Percentiles rank a stretch among this genome's conserved stretches.
phyloP scores from a whole-genome alignment of 2,797 vertebrate species.

The Oreortyx pictus region DNA sequence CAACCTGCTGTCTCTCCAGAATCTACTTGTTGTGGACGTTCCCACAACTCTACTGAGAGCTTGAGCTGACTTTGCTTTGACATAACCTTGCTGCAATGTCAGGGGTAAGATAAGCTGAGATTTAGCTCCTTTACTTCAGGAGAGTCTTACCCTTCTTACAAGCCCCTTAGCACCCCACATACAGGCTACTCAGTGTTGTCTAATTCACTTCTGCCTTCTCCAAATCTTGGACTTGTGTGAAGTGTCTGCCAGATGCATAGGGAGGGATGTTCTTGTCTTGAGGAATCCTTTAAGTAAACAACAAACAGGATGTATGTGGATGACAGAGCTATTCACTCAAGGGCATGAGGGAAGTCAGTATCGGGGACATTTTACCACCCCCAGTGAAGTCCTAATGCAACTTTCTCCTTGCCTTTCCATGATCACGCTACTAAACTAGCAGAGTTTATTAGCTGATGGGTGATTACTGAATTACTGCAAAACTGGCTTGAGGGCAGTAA shows the following conservation, averaged over 20 bases:
- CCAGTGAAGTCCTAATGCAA: not conserved
- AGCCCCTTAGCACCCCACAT: not conserved
- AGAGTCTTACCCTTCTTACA: not conserved
- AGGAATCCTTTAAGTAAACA: not conserved
- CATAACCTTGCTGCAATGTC: not conserved
- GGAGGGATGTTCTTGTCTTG: no score
- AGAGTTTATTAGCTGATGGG: not conserved
- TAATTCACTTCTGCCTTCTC: not conserved
- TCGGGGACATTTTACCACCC: not conserved
- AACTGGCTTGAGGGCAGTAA: not conserved
- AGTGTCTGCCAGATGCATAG: not conserved
- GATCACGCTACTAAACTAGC: not conserved
- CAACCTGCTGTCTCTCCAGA: not conserved
- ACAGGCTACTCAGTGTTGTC: rapidly evolving
- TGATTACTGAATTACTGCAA: not conserved
- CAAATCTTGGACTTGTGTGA: not conserved
- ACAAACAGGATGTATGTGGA: not conserved
- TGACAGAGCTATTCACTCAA: not conserved
- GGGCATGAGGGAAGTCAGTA: not conserved
- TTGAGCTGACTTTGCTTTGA: not conserved
- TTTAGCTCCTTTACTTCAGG: not conserved
- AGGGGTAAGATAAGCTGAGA: not conserved
- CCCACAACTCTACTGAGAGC: not conserved
- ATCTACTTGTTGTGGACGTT: not conserved
- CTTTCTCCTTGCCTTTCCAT: not conserved